A percentile compares a stretch with the other conserved stretches of the same genome.
Evolutionary conservation across 35 echinoderm and acorn worm species (phyloP).

Genomic region (Apostichopus parvimensis): DNA sequence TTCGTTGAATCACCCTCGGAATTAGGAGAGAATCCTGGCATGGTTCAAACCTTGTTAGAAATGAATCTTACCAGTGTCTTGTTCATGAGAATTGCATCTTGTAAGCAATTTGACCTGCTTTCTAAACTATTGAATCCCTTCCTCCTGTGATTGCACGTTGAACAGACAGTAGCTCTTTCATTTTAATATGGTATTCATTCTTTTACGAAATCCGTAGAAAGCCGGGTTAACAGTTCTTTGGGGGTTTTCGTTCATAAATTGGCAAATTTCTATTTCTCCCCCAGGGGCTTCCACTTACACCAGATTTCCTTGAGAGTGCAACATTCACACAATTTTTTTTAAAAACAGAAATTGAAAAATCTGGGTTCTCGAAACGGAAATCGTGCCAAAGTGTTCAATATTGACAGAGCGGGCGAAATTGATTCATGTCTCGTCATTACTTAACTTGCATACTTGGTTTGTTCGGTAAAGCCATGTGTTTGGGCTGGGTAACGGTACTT

Average conservation of each 20-base stretch:
- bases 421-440: slow-evolving; percentile 29
- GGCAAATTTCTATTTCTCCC: neutral
- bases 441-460: neutral
- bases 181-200: neutral
- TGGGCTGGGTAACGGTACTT: neutral
- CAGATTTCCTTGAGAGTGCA: neutral
- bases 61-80: too few species aligned
- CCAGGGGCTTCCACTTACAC: neutral
- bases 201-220: neutral
- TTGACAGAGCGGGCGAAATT: neutral
- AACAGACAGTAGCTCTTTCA: neutral
- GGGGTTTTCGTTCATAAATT: slow-evolving; percentile 14
- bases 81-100: too few species aligned
- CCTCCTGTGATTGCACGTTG: neutral
- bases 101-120: too few species aligned
- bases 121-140: neutral
- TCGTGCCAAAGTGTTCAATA: slow-evolving; percentile 16
- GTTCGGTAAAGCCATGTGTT: neutral
- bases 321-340: too few species aligned
- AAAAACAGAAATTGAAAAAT: slow-evolving; percentile 15
- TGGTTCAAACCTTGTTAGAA: too few species aligned
- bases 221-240: slow-evolving; percentile 1
- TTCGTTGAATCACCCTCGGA: too few species aligned
- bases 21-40: too few species aligned
- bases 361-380: slow-evolving; percentile 11